Evolutionary conservation across 2,888 invertebrate species (phyloP), one percentile per base, ranked within the genome.

Genomic region (Orchesella flavescens): DNA sequence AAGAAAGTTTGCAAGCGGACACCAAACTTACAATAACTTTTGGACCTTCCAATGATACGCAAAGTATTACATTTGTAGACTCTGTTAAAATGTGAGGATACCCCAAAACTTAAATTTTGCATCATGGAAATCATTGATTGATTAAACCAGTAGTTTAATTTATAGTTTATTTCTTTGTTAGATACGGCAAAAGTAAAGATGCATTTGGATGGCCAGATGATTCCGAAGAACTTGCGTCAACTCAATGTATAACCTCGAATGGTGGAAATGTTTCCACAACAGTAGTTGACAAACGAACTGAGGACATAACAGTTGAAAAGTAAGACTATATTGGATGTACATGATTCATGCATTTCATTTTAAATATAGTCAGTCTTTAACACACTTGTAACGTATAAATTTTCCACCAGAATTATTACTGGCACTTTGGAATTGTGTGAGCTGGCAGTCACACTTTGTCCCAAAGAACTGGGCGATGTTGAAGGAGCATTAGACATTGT

Each of bases 141-240:
- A n/a, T n/a, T n/a, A n/a, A n/a, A n/a, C n/a, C n/a, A n/a, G n/a
- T n/a, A n/a, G n/a, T n/a, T n/a, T n/a, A n/a, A n/a, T n/a, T n/a
- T n/a, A n/a, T n/a, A n/a, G n/a, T n/a, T n/a, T n/a, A n/a, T 17
- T 15, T 59, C n/a, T 3, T 55, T 53, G 17, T 23, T 88, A 94
- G 94, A 89, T 98, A 98, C 90, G 97, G 97, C 0, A 97, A 97
- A 91, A 95, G 96, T 0, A 98, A 98, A 90, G 98, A 98, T 89
- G 93, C 94, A 0, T 97, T 98, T 89, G 97, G 97, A 59, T 98
- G 98, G 98, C 97, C 97, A 0, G 98, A 98, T 90, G 98, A 98
- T 89, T 94, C 93, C 10, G 97, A 98, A 89, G 98, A 98, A 85
- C 90, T 91, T 44, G 80, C 88, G 1, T 73, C 82, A 15, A 65